A percentile compares a stretch with the other conserved stretches of the same genome.
These are phyloP conservation scores for Vanessa cardui DNA, from an alignment of 2,888 invertebrate species.

Conservation along the genomic window DNA sequence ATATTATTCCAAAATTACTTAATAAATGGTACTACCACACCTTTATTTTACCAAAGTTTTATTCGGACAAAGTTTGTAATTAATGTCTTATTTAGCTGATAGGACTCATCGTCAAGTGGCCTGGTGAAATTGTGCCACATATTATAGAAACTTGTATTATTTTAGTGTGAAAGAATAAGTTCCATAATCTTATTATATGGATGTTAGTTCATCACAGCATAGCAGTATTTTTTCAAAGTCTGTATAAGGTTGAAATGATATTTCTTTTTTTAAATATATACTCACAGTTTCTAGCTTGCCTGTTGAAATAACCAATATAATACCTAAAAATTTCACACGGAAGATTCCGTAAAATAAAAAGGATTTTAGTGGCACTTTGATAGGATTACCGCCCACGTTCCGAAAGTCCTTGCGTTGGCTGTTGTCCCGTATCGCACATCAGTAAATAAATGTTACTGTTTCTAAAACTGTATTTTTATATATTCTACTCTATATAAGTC, in stretches of 20 bases:
- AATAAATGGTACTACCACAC: too few species aligned
- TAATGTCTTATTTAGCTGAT: too few species aligned
- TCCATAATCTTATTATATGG: neutral
- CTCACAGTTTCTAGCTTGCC: neutral
- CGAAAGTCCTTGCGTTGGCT: slow-evolving; percentile 23
- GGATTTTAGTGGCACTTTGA: slow-evolving; percentile 32
- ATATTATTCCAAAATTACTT: too few species aligned
- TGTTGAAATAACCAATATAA: slow-evolving; percentile 26
- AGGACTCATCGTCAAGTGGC: too few species aligned
- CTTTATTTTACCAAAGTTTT: too few species aligned
- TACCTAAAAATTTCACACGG: slow-evolving; percentile 21
- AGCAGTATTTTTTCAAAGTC: neutral
- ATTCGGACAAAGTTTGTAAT: too few species aligned
- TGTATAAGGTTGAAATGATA: too few species aligned
- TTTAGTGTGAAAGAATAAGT: neutral
- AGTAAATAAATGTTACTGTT: slow-evolving; percentile 22
- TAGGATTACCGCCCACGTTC: slow-evolving; percentile 30
- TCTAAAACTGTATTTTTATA: neutral
- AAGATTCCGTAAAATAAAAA: slow-evolving; percentile 26
- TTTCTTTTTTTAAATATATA: neutral
- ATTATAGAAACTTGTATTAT: neutral
- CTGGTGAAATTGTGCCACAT: too few species aligned
- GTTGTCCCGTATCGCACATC: slow-evolving; percentile 28
- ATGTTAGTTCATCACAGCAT: neutral
- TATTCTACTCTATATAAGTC: too few species aligned